phyloP scores from a whole-genome alignment of 2,797 vertebrate species.

The Champsocephalus esox region DNA sequence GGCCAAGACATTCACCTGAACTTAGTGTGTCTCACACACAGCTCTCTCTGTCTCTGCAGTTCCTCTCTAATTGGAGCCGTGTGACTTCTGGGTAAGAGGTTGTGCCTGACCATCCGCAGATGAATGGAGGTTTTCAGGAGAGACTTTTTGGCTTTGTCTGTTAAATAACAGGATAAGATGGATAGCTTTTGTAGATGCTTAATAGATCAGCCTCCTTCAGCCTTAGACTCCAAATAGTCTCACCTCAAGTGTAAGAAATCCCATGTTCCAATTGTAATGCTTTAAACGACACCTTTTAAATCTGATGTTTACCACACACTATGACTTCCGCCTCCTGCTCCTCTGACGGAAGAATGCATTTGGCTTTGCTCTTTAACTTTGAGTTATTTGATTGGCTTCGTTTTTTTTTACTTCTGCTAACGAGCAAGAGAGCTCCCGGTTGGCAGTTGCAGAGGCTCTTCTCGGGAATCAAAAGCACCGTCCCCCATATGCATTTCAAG shows the following conservation, averaged over 20 bases:
- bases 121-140: slow-evolving; percentile 65
- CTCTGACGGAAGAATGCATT: slow-evolving; percentile 5
- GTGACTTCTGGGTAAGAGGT: slow-evolving; percentile 72
- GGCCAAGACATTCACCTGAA: slow-evolving; percentile 63
- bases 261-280: slow-evolving; percentile 10
- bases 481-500: slow-evolving; percentile 75
- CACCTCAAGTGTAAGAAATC: slow-evolving; percentile 23
- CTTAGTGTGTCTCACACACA: slow-evolving; percentile 57
- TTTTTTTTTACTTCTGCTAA: not conserved
- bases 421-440: slow-evolving; percentile 8
- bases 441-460: slow-evolving; percentile 8
- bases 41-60: slow-evolving; percentile 51
- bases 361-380: slow-evolving; percentile 12
- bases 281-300: not conserved
- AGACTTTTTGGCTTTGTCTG: slow-evolving; percentile 45
- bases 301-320: not conserved
- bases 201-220: slow-evolving; percentile 14
- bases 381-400: not conserved
- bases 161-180: slow-evolving; percentile 36
- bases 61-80: slow-evolving; percentile 67
- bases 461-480: not conserved
- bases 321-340: not conserved
- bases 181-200: slow-evolving; percentile 26
- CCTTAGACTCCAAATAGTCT: slow-evolving; percentile 12
- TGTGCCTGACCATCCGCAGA: slow-evolving; percentile 67